Evolutionary conservation across 2,113 vertebrate genomes (phyloP), one percentile per base, ranked within the genome.

Genomic region (Solenodon paradoxus): DNA sequence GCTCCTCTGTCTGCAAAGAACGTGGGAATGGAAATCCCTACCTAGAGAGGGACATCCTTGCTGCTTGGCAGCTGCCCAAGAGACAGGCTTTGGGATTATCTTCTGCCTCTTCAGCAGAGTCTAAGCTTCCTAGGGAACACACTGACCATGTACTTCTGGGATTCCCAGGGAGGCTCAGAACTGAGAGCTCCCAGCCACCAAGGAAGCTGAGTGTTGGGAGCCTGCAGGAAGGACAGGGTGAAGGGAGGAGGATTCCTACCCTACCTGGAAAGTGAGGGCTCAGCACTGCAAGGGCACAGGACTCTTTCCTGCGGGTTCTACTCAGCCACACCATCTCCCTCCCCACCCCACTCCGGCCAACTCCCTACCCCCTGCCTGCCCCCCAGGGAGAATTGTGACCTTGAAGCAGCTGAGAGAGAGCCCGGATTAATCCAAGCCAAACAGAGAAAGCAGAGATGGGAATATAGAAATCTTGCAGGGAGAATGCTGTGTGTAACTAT

Each of bases 51-150:
- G 68, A 74, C 40, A 66, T 80, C 17, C 74, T 74, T 1, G 7
- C 35, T 9, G 24, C 2, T 1, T n/a, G 45, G 11, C 61, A 28
- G 55, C 57, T 16, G 40, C 40, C 77, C 9, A 20, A 1, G 28
- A 68, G 38, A 16, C 32, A 64, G 32, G 20, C 10, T 47, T 38
- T 17, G 17, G 82, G 3, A 1, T 7, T 15, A 7, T 17, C 66
- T 0, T 2, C 2, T 5, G 17, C 38, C 45, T 57, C 16, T 40
- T 42, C 16, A 15, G 59, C 4, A 68, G n/a, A n/a, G n/a, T 13
- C 1, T 5, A 19, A 24, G 63, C 28, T 26, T 7, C 12, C 49
- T 24, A 12, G 20, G 35, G 24, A 42, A 53, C 26, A n/a, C 40
- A 32, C 63, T 2, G 17, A 47, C 80, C 86, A 26, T 1, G 17